Evolutionary conservation across 2,797 vertebrate genomes (phyloP), one percentile per base, ranked within the genome.

Genomic region (Gymnothorax javanicus): DNA sequence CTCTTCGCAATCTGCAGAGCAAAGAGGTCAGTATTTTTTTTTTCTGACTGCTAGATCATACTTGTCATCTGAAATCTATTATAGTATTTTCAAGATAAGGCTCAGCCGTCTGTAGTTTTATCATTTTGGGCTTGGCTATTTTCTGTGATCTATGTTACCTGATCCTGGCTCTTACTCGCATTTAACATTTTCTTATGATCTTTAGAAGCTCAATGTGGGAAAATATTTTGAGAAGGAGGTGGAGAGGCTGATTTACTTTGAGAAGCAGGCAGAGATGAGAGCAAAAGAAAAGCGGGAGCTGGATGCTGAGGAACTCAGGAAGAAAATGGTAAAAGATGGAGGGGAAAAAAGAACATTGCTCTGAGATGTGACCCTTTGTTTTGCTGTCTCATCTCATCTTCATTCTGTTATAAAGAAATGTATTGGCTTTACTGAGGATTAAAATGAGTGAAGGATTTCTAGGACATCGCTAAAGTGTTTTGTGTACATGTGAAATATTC

Each of bases 181-280:
- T 81, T 81, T 1, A 52, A 79, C 43, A 20, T 54, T 79, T 79
- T 79, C n/a, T 11, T 67, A 11, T 73, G 54, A 20, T 59, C 64
- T 59, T 84, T 87, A 99, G 98, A 89, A 85, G 69, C 83, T 88
- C 11, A 95, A 69, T 0, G 13, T 98, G 87, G 93, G 89, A 84
- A 89, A 94, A 87, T 98, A 96, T 92, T 96, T 98, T 59, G 94
- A 97, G 87, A 95, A 93, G 92, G 97, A 97, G 94, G 94, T 96
- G 90, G 95, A 94, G 8, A 92, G 95, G 23, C 90, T 98, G 88
- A 94, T 93, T 57, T 95, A 96, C 43, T 90, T 94, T 82, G 90
- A 96, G 86, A 91, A 95, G 89, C 94, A 92, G 85, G 90, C 90
- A 60, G 89, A 93, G 64, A 88, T 92, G 86, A 94, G 94, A 91